phyloP scores from a whole-genome alignment of 1,140 invertebrate species.

The Harpegnathos saltator region DNA sequence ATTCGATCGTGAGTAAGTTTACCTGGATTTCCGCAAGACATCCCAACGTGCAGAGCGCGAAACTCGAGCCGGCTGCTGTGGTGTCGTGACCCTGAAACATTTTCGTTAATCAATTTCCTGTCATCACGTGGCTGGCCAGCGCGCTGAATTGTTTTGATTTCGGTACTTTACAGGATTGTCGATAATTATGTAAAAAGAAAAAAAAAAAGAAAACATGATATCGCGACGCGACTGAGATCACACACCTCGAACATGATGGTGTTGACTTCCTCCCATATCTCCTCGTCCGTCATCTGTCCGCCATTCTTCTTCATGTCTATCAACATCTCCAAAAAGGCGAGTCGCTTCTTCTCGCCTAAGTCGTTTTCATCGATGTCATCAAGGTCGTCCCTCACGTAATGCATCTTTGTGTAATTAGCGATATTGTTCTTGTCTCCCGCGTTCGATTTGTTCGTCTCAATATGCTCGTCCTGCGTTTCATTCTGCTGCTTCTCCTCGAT shows the following conservation, averaged over 20 bases:
- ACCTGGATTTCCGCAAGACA: conserved; percentile 88
- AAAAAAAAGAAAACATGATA: too few relatives aligned
- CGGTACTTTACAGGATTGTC: too few relatives aligned
- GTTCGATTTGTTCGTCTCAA: conserved; percentile 24
- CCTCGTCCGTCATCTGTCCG: conserved; percentile 89
- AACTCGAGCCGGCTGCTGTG: conserved; percentile 93
- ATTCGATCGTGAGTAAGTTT: not conserved
- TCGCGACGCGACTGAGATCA: conserved; percentile 21
- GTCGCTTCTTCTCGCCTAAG: conserved; percentile 90
- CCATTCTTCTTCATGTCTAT: conserved; percentile 89
- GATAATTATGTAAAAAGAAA: too few relatives aligned
- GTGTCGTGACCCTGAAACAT: conserved; percentile 93
- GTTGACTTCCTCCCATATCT: conserved; percentile 94
- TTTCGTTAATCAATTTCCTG: too few relatives aligned
- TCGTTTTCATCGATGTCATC: conserved; percentile 91
- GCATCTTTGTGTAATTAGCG: conserved; percentile 72
- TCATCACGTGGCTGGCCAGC: too few relatives aligned
- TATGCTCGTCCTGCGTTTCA: not conserved
- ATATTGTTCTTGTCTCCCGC: conserved; percentile 82
- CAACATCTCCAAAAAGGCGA: conserved; percentile 95
- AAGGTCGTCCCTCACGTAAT: conserved; percentile 88
- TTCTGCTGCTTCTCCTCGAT: not conserved
- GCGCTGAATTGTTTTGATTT: too few relatives aligned
- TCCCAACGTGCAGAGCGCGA: conserved; percentile 92
- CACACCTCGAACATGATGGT: conserved; percentile 95